Percentiles rank a stretch among this genome's conserved stretches.
phyloP scores from a whole-genome alignment of 2,888 invertebrate genomes.

The Flexamia atlantica region DNA sequence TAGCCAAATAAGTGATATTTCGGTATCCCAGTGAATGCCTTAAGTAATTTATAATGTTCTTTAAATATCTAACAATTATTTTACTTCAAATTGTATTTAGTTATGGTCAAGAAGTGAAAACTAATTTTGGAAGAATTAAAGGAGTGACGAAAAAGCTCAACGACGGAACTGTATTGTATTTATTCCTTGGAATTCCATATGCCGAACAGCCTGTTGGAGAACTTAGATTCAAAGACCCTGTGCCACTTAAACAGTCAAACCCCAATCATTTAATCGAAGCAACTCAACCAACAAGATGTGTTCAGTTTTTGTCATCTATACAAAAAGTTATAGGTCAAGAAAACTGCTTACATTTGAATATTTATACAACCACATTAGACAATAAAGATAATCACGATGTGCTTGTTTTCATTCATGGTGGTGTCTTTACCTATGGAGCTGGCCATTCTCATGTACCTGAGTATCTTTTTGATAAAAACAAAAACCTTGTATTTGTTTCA shows the following conservation, averaged over 20 bases:
- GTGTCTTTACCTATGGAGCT: conserved; percentile 81
- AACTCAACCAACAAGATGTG: background rate
- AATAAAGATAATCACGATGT: conserved; percentile 72
- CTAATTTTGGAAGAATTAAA: background rate
- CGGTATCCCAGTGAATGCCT: too few relatives aligned
- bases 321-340: conserved; percentile 30
- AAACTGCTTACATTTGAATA: conserved; percentile 56
- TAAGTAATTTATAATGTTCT: too few relatives aligned
- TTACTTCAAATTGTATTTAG: background rate
- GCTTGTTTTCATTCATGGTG: conserved; percentile 76
- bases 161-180: background rate
- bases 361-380: conserved; percentile 43
- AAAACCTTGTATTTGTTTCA: conserved; percentile 73
- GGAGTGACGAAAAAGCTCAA: background rate
- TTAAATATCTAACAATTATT: background rate
- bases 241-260: background rate
- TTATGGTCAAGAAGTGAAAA: background rate
- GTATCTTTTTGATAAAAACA: conserved; percentile 78
- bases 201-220: conserved; percentile 21
- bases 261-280: too few relatives aligned
- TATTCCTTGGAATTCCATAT: conserved; percentile 27
- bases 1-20: too few relatives aligned
- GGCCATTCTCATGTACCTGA: conserved; percentile 78
- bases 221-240: conserved; percentile 23
- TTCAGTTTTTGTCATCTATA: background rate